Evolutionary conservation across 2,113 vertebrate genomes (phyloP).

Genomic region (Himantopus leucocephalus): DNA sequence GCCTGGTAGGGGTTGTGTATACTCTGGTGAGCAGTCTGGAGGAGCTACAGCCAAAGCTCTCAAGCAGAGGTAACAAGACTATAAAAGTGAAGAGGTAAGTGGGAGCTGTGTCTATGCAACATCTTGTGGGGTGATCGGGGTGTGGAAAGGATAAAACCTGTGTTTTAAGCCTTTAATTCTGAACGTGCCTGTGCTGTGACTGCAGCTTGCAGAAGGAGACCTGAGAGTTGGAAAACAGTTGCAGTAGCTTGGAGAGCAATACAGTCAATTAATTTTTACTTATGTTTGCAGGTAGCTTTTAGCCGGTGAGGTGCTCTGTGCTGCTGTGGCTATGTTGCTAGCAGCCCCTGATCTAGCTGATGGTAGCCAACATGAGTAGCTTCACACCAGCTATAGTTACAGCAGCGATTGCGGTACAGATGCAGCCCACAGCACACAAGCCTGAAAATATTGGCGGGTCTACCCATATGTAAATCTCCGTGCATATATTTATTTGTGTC

Average conservation of each 20-base stretch:
- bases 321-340: neutral
- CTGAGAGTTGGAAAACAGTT: neutral
- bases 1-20: neutral
- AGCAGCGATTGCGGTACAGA: neutral
- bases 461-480: constrained; percentile 41
- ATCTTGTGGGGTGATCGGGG: rapidly evolving
- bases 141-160: neutral
- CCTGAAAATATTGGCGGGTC: neutral
- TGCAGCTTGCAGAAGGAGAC: neutral
- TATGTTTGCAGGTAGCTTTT: neutral
- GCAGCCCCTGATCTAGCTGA: neutral
- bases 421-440: neutral
- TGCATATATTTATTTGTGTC: constrained; percentile 36
- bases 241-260: neutral
- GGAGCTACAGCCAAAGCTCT: neutral
- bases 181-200: neutral
- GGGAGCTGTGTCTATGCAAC: neutral
- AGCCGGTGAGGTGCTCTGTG: neutral
- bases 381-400: neutral
- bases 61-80: neutral
- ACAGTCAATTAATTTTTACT: neutral
- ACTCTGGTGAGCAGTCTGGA: neutral
- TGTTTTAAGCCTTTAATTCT: neutral
- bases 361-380: neutral
- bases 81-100: neutral